Evolutionary conservation across 2,888 invertebrate species (phyloP), one percentile per base, ranked within the genome.

Genomic region (Thecophora atra): DNA sequence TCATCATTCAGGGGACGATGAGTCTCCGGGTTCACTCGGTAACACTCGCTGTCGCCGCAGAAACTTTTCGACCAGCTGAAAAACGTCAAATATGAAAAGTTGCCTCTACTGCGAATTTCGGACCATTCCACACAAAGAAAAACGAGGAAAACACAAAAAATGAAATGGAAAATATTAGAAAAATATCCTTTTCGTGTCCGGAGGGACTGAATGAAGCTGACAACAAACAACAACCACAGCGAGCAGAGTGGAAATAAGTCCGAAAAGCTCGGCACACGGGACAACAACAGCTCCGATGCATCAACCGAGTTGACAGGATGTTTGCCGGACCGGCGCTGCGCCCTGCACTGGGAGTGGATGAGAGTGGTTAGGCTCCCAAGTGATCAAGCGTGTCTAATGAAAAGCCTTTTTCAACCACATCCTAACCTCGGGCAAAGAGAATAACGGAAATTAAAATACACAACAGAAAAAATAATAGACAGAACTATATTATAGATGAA

Each of bases 1-100:
- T 21, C 54, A 54, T 28, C 47, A 47, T 58, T 58, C 8, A 44
- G 26, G 44, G 19, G 19, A 13, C 42, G 42, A 6, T 7, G 28
- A 11, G 42, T 42, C 21, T 44, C 19, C 28, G n/a, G 54, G 51
- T 15, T 28, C 37, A 37, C 37, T 8, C 44, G 8, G 28, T 37
- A 8, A 37, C 37, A 37, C 37, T 37, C 56, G 19, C 70, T 69
- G 58, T 70, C 70, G 51, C 71, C 73, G 58, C 73, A 60, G 66
- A 74, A 78, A 76, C 51, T 74, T 79, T 77, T 62, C 26, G 60
- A 72, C 70, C 76, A 76, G 77, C 75, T 77, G 78, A 71, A 76
- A 76, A 76, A 65, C 72, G 75, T 74, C 71, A 72, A 73, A 77
- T 75, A 70, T 73, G 73, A 70, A 76, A 76, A 75, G 73, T 77